Conservation (phyloP, 2,888 invertebrate species). For the Cremastobaeus sp. region DNA sequence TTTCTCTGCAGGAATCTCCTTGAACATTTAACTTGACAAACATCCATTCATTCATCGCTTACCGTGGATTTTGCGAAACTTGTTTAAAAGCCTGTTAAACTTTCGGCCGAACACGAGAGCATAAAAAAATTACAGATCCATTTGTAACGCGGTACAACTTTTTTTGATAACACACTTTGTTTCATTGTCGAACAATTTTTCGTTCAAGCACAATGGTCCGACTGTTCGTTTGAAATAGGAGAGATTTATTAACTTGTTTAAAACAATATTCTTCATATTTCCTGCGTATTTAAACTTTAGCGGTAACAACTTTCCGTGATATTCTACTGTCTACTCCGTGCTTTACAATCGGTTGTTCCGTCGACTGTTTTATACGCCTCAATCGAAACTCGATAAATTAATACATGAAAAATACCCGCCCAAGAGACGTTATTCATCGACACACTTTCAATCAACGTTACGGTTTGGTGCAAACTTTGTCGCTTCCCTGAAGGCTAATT, state of each 20-base stretch:
- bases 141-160: slow-evolving; percentile 24
- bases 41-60: slow-evolving; percentile 1
- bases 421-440: slow-evolving; percentile 10
- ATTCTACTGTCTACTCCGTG: no score
- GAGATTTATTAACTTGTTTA: slow-evolving; percentile 32
- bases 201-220: slow-evolving; percentile 5
- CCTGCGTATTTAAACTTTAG: slow-evolving; percentile 16
- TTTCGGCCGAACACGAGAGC: slow-evolving; percentile 5
- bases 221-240: slow-evolving; percentile 18
- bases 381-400: slow-evolving; percentile 41
- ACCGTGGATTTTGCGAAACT: neutral
- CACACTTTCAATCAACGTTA: slow-evolving; percentile 20
- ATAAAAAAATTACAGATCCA: slow-evolving; percentile 9
- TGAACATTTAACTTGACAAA: slow-evolving; percentile 2
- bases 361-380: slow-evolving; percentile 23
- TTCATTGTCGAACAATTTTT: slow-evolving; percentile 8
- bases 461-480: neutral
- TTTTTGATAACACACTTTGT: slow-evolving; percentile 26
- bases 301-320: slow-evolving; percentile 16
- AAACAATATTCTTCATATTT: slow-evolving; percentile 1
- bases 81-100: neutral
- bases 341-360: slow-evolving; percentile 25
- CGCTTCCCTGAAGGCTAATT: no score
- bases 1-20: no score
- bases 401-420: slow-evolving; percentile 17